Base-by-base conservation (phyloP, 2,797 vertebrate genomes). In the Clarias fuscus region DNA sequence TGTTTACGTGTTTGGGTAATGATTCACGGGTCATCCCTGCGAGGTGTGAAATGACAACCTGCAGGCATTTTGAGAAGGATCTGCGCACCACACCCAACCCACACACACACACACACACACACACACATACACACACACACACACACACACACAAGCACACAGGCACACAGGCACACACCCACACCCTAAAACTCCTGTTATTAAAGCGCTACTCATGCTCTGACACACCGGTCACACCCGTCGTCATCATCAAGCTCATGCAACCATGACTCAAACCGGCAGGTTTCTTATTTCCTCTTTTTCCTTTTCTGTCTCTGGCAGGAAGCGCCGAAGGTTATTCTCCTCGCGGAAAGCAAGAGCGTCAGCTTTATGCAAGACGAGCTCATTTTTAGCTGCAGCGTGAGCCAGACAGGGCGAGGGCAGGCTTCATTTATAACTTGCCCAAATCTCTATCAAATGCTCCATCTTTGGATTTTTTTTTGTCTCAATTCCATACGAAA, bases 191-290 rank as follows among this genome's bases (percentile, higher is more conserved):
- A 40, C 68, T 65, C 62, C 84, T 59, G 61, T 83, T 78, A 70
- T 65, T 72, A 62, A 64, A 86, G 82, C 82, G 37, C 79, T 86
- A 84, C 83, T 89, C 84, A 88, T 90, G 86, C 91, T 89, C 87
- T 91, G 90, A 90, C 90, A 90, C 84, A 84, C 65, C 40, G 88
- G 90, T 92, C 94, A 91, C 93, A 91, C 94, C 94, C 93, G 56
- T 37, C 24, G 84, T 58, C 84, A 76, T 58, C 84, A 76, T 86
- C 86, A 92, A 84, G 84, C 80, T 83, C 75, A 15, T 90, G 90
- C 91, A 93, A 88, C 13, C 0, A 5, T 90, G 88, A 89, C 62
- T 90, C 86, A 90, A 78, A 62, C 82, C 40, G 87, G 78, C 92
- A 90, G 90, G 85, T 85, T 80, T 90, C 30, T 75, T 85, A 83